Percentiles rank a stretch among this genome's conserved stretches.
phyloP scores from a whole-genome alignment of 2,888 invertebrate species.

The Entomobrya multifasciata region DNA sequence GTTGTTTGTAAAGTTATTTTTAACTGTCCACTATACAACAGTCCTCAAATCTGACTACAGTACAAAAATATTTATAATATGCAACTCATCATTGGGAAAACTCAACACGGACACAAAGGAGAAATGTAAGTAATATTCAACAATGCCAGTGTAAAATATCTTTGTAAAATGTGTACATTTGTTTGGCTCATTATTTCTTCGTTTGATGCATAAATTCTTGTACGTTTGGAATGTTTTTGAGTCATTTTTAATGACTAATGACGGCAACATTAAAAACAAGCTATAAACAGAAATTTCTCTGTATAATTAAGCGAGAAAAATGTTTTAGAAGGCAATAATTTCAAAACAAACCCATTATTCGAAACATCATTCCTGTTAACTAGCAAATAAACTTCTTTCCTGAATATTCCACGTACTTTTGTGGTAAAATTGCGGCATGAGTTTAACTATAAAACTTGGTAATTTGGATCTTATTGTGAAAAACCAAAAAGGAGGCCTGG shows the following conservation, averaged over 20 bases:
- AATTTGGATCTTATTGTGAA: background rate
- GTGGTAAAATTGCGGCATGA: slow-evolving; percentile 18
- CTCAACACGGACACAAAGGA: no score
- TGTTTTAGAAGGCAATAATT: background rate
- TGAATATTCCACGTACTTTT: background rate
- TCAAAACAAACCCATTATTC: background rate
- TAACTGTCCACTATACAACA: background rate
- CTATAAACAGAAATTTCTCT: background rate
- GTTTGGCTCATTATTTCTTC: background rate
- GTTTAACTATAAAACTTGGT: slow-evolving; percentile 18
- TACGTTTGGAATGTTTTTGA: slow-evolving; percentile 22
- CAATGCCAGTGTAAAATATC: no score
- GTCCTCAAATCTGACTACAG: no score
- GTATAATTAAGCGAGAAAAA: background rate
- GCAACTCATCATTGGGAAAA: no score
- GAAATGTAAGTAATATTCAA: no score
- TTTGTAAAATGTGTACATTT: no score
- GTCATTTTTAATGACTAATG: slow-evolving; percentile 16
- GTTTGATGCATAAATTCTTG: background rate
- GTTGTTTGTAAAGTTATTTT: no score
- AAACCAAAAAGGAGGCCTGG: background rate
- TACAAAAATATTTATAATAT: no score
- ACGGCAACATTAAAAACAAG: background rate
- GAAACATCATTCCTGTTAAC: no score
- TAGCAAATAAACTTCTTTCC: background rate